These are phyloP conservation scores for Brienomyrus longianalis DNA, from an alignment of 2,113 vertebrate genomes.

Conservation along the genomic window DNA sequence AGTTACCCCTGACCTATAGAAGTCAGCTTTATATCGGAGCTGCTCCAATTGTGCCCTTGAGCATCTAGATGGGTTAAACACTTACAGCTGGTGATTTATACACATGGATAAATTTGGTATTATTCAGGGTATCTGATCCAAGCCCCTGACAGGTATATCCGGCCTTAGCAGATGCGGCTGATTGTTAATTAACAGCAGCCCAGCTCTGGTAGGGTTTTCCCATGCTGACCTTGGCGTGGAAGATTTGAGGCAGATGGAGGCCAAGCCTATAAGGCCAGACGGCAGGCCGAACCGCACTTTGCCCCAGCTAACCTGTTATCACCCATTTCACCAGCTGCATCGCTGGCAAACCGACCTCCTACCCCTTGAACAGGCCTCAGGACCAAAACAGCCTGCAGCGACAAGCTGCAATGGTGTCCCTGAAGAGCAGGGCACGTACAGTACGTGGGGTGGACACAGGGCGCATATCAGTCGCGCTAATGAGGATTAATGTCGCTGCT, in stretches of 20 bases:
- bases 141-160: background rate
- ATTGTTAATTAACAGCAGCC: background rate
- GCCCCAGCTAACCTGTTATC: background rate
- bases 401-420: background rate
- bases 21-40: background rate
- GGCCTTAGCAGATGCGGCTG: background rate
- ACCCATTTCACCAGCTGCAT: background rate
- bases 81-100: background rate
- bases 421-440: background rate
- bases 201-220: background rate
- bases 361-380: background rate
- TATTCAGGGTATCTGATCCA: background rate
- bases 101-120: background rate
- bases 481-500: background rate
- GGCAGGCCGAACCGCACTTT: background rate
- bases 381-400: background rate
- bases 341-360: background rate
- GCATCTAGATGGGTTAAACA: background rate
- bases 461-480: background rate
- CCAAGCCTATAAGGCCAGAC: background rate
- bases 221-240: background rate
- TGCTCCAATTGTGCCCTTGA: background rate
- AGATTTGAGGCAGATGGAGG: background rate
- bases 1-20: background rate
- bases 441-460: background rate